Base-by-base conservation (phyloP, 2,797 vertebrate genomes). In the Nyctibius grandis region DNA sequence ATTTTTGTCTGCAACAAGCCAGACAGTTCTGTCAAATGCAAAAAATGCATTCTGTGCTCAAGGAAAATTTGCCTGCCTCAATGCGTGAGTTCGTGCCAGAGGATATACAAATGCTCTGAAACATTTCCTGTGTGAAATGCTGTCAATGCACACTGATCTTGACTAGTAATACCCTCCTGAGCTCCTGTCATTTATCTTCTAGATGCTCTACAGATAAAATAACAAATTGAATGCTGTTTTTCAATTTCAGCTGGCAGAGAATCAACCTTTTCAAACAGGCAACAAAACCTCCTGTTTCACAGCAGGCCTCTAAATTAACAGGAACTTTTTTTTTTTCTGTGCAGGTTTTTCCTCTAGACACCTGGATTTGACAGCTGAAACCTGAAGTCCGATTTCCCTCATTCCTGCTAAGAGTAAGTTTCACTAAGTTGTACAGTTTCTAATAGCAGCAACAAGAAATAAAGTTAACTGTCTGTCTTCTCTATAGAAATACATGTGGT, bases 1-100 rank as follows among this genome's bases (percentile, higher is more conserved):
- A 0, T 11, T 31, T 38, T 28, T n/a, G 6, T 45, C n/a, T 51
- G 54, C 9, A 42, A 42, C 40, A 42, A 42, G 11, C 40, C 40
- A 42, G 40, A 42, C 20, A 20, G 45, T 18, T 11, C 45, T 47
- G 45, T 47, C 45, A 47, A 21, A 47, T 47, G 45, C 20, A 47
- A 47, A 45, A 45, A 47, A 47, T 20, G 45, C 45, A 47, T 47
- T 47, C 21, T 34, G 34, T 18, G 42, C 40, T 12, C 8, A 9
- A 40, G 31, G 9, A 63, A 26, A 18, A 14, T 8, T 26, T 9
- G 21, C 36, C 14, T 17, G 15, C 11, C 26, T 13, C 8, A 1
- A 20, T 17, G 42, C 0, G 1, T 2, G 6, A 22, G 31, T 25
- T 31, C 16, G 7, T 17, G 26, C 11, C 26, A 19, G 26, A 21